Percentiles rank a stretch among this genome's conserved stretches.
phyloP scores from a whole-genome alignment of 2,113 vertebrate species.

The Psettodes erumei region DNA sequence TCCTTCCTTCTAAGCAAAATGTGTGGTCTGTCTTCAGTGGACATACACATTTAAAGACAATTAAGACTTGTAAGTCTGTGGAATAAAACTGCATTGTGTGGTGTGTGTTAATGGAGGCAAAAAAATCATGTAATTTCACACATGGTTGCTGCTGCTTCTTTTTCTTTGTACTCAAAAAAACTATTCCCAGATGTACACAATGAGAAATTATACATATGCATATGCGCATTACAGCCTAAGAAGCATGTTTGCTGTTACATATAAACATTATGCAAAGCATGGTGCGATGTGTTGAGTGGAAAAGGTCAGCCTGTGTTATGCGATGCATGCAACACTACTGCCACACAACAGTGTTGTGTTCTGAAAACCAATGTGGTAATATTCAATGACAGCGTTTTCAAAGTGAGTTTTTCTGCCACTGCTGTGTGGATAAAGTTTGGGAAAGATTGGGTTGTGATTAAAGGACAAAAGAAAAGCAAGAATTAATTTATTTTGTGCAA shows the following conservation, averaged over 20 bases:
- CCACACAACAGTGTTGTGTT: not conserved
- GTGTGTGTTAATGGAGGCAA: not conserved
- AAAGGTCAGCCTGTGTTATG: not conserved
- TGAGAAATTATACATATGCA: no score
- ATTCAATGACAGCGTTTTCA: no score
- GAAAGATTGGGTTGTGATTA: not conserved
- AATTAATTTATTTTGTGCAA: not conserved
- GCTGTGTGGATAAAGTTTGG: no score
- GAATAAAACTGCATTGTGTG: not conserved
- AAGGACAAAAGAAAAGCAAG: not conserved
- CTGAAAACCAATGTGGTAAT: no score
- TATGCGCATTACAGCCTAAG: no score
- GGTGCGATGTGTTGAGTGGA: not conserved
- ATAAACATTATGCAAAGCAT: not conserved
- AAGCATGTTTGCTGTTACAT: not conserved
- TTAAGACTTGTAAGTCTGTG: not conserved
- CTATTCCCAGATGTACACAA: no score
- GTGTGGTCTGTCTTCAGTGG: not conserved
- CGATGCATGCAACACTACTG: not conserved
- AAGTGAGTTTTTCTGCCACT: no score
- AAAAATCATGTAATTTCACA: slow-evolving; percentile 3
- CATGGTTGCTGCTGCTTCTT: not conserved
- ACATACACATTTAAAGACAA: slow-evolving; percentile 1
- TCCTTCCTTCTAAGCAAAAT: not conserved
- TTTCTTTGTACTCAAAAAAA: no score